phyloP scores from a whole-genome alignment of 2,888 invertebrate genomes.

The Drosophila lacicola region DNA sequence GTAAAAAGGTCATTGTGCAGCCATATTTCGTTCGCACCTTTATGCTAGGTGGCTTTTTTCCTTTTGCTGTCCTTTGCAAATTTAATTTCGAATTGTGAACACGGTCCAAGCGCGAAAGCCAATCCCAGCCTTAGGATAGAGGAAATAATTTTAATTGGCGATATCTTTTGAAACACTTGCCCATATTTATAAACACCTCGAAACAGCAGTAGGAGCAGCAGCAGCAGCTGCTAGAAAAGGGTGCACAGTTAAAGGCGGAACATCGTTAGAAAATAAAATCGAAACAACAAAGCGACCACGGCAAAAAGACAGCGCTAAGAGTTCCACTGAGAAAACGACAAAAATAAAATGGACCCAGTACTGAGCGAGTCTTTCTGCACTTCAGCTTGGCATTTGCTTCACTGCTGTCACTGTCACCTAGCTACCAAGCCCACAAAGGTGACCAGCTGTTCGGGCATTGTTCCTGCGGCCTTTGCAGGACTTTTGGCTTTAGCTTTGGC shows the following conservation, averaged over 20 bases:
- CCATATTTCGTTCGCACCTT: slow-evolving; percentile 71
- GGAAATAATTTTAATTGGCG: slow-evolving; percentile 80
- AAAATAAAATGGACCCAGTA: slow-evolving; percentile 7
- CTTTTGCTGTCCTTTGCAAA: slow-evolving; percentile 68
- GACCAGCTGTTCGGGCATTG: slow-evolving; percentile 42
- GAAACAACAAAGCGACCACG: slow-evolving; percentile 67
- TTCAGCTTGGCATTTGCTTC: slow-evolving; percentile 34
- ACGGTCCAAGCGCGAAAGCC: slow-evolving; percentile 42
- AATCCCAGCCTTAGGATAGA: slow-evolving; percentile 28
- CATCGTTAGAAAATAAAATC: slow-evolving; percentile 72
- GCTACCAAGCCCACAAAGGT: slow-evolving; percentile 53
- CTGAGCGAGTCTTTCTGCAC: slow-evolving; percentile 21
- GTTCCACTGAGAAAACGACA: slow-evolving; percentile 11
- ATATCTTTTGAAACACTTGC: slow-evolving; percentile 74
- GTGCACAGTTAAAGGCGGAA: slow-evolving; percentile 66
- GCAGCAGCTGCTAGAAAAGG: slow-evolving; percentile 42
- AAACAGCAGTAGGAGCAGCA: slow-evolving; percentile 22
- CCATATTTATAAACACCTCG: slow-evolving; percentile 70
- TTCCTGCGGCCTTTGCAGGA: slow-evolving; percentile 39
- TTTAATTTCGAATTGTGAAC: slow-evolving; percentile 68
- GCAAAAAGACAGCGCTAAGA: slow-evolving; percentile 27
- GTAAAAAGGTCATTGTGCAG: slow-evolving; percentile 70
- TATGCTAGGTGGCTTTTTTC: slow-evolving; percentile 67
- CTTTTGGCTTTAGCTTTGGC: slow-evolving; percentile 32
- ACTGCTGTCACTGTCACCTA: slow-evolving; percentile 50